Conservation (phyloP, 2,797 vertebrate genomes). For the Characodon lateralis region DNA sequence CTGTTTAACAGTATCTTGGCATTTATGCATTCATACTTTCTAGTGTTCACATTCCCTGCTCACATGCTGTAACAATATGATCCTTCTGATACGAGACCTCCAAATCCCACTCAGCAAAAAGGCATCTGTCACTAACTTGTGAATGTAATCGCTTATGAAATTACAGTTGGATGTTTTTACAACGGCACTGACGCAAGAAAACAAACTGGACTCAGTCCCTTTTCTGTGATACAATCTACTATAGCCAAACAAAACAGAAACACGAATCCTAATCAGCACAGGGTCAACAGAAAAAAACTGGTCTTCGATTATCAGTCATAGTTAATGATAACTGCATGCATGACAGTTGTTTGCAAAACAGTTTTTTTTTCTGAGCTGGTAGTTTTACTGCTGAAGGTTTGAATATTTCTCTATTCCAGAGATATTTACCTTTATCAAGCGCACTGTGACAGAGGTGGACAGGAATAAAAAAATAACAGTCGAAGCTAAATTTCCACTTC, state of each 20-base stretch:
- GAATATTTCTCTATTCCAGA: neutral
- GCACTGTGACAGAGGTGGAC: neutral
- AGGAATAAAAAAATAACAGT: neutral
- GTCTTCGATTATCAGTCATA: neutral
- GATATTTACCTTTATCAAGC: neutral
- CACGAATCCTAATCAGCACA: neutral
- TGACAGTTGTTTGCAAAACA: neutral
- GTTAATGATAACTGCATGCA: neutral
- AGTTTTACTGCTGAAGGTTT: neutral
- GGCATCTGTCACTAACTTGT: constrained; percentile 30
- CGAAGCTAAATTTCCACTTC: neutral
- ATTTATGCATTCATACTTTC: neutral
- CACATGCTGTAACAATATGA: constrained; percentile 39
- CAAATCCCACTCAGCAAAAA: constrained; percentile 25
- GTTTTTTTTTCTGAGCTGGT: neutral
- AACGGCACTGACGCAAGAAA: constrained; percentile 11
- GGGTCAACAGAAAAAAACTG: neutral
- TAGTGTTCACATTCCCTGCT: constrained; percentile 12
- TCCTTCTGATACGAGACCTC: constrained; percentile 28
- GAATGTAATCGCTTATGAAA: constrained; percentile 3
- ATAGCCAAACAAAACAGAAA: constrained; percentile 1
- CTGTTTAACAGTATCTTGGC: neutral
- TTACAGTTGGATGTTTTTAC: neutral
- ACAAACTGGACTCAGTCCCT: constrained; percentile 27
- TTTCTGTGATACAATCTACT: constrained; percentile 27